These are phyloP conservation scores for Thunnus maccoyii DNA, from an alignment of 2,113 vertebrate species.

Conservation along the genomic window DNA sequence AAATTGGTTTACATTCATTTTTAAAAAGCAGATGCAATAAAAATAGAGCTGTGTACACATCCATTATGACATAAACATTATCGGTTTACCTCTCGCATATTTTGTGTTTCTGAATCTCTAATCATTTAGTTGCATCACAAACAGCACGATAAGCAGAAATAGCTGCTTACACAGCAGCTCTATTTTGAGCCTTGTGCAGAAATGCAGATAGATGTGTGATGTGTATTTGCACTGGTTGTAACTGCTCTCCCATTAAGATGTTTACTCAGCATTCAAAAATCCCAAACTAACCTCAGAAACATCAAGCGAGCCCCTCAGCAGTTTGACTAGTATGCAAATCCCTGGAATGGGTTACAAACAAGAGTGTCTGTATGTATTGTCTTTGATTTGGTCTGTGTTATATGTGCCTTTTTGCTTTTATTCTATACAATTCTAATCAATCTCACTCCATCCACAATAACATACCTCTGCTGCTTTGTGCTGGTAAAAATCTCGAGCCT, in stretches of 20 bases:
- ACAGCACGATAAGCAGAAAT: conserved; percentile 63
- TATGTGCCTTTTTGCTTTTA: neutral
- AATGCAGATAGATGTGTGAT: conserved; percentile 59
- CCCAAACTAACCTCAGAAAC: conserved; percentile 28
- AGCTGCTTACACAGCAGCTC: conserved; percentile 65
- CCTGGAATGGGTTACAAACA: neutral
- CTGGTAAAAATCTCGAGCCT: conserved; percentile 87
- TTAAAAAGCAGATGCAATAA: neutral
- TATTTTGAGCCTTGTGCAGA: conserved; percentile 66
- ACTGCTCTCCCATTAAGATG: conserved; percentile 30
- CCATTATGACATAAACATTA: neutral
- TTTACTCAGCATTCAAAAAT: conserved; percentile 51
- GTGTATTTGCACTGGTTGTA: conserved; percentile 44
- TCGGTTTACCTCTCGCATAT: conserved; percentile 17
- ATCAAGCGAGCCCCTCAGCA: conserved; percentile 8
- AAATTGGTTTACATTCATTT: neutral
- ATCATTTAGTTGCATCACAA: conserved; percentile 56
- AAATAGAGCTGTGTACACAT: neutral
- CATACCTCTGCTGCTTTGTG: conserved; percentile 86
- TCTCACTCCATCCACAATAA: neutral
- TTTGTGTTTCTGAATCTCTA: conserved; percentile 49
- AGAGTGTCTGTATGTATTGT: neutral
- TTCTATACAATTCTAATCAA: neutral
- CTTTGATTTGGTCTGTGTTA: neutral
- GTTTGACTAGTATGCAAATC: conserved; percentile 2